Evolutionary conservation across 2,113 vertebrate species (phyloP).

Genomic region (Notarius lentiginosus): DNA sequence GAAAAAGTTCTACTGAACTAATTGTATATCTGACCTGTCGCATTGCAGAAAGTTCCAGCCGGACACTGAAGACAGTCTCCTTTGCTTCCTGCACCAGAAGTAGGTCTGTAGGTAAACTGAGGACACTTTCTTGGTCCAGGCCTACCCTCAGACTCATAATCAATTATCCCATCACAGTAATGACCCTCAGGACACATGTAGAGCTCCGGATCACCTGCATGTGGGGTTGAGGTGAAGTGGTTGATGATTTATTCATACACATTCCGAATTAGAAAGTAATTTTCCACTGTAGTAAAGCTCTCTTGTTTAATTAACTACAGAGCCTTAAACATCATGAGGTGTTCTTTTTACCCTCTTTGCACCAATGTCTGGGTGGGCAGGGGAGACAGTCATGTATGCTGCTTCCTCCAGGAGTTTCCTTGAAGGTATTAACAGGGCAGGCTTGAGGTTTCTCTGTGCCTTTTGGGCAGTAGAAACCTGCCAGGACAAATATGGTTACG

Average conservation of each 20-base stretch:
- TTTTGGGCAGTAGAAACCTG: constrained; percentile 86
- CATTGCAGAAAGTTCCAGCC: constrained; percentile 77
- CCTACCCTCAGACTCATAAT: constrained; percentile 54
- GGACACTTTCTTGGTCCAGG: constrained; percentile 78
- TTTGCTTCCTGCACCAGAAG: constrained; percentile 72
- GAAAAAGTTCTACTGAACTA: neutral
- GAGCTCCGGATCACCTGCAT: constrained; percentile 71
- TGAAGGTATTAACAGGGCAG: constrained; percentile 81
- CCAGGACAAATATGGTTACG: constrained; percentile 28
- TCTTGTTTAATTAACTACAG: neutral
- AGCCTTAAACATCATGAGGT: neutral
- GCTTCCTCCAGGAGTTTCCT: constrained; percentile 69
- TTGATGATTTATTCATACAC: neutral
- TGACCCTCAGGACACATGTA: constrained; percentile 77
- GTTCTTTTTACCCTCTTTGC: constrained; percentile 59
- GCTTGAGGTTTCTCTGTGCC: constrained; percentile 71
- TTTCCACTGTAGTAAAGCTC: neutral
- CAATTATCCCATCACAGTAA: constrained; percentile 78
- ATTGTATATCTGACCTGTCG: constrained; percentile 69
- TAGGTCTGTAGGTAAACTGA: constrained; percentile 72
- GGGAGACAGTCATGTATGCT: constrained; percentile 77
- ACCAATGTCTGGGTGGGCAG: constrained; percentile 83
- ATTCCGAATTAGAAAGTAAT: neutral
- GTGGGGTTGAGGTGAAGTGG: neutral
- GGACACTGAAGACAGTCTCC: constrained; percentile 81